Conservation (phyloP, 2,888 invertebrate species). For the Tenthredo distinguenda region DNA sequence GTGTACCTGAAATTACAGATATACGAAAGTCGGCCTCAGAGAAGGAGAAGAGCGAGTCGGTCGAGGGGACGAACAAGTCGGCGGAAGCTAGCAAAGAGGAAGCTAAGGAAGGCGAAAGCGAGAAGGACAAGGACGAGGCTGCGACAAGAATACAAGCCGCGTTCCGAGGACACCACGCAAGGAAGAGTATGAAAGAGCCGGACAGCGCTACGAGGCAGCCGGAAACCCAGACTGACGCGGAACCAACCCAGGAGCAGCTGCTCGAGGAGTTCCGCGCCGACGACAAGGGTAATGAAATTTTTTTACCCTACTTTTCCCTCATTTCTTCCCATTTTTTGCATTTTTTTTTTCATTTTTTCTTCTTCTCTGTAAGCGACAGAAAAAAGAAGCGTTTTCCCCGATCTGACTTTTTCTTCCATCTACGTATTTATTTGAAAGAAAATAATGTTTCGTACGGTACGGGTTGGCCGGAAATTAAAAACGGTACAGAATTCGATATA, state of each 20-base stretch:
- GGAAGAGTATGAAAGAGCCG: slow-evolving; percentile 86
- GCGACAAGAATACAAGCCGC: slow-evolving; percentile 94
- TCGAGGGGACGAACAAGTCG: slow-evolving; percentile 57
- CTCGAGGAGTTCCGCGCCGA: slow-evolving; percentile 90
- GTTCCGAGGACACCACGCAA: slow-evolving; percentile 90
- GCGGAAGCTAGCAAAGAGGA: slow-evolving; percentile 58
- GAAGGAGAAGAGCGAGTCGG: slow-evolving; percentile 52
- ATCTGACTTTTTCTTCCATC: background rate
- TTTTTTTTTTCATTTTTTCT: slow-evolving; percentile 15
- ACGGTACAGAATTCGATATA: background rate
- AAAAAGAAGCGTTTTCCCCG: background rate
- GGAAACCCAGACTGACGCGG: slow-evolving; percentile 77
- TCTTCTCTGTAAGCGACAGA: background rate
- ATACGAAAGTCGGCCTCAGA: slow-evolving; percentile 60
- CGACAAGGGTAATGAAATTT: slow-evolving; percentile 84
- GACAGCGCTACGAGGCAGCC: slow-evolving; percentile 73
- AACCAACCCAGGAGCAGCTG: slow-evolving; percentile 85
- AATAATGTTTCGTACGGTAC: background rate
- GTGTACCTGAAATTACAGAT: slow-evolving; percentile 54
- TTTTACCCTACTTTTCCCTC: slow-evolving; percentile 18
- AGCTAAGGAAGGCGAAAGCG: slow-evolving; percentile 59
- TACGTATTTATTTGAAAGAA: slow-evolving; percentile 24
- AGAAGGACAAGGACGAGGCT: slow-evolving; percentile 80
- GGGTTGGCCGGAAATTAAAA: slow-evolving; percentile 35
- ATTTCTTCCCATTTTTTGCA: background rate